Percentiles rank a stretch among this genome's conserved stretches.
Conservation (phyloP, 2,113 vertebrate species). For the Euleptes europaea region DNA sequence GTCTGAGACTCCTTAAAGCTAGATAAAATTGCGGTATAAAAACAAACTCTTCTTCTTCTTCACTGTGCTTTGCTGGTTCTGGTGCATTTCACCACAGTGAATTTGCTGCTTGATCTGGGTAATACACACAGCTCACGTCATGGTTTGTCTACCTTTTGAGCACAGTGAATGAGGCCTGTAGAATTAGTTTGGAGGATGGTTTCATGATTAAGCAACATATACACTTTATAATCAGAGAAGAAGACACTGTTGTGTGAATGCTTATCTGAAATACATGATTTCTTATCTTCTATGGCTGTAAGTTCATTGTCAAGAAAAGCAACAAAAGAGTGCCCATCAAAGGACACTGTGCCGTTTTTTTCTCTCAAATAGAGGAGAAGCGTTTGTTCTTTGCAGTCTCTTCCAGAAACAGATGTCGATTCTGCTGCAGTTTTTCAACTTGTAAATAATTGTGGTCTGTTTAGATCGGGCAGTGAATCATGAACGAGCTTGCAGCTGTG, state of each 20-base stretch:
- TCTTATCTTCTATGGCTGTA: constrained; percentile 14
- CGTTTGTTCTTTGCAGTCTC: constrained; percentile 57
- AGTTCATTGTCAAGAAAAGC: constrained; percentile 24
- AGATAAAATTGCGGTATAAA: no score
- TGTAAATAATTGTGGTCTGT: constrained; percentile 69
- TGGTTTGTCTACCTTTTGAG: no score
- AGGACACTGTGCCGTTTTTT: constrained; percentile 49
- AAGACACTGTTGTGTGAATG: neutral
- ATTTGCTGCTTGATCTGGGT: neutral
- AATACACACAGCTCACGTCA: no score
- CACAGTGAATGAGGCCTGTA: no score
- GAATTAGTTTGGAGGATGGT: neutral
- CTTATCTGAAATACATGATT: constrained; percentile 16
- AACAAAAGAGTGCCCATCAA: constrained; percentile 45
- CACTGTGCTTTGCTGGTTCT: no score
- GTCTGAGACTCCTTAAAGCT: no score
- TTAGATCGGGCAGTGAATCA: constrained; percentile 53
- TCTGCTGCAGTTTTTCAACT: constrained; percentile 61
- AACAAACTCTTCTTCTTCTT: no score
- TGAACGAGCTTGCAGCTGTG: constrained; percentile 55
- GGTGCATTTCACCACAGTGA: neutral
- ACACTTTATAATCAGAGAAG: neutral
- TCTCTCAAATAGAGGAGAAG: constrained; percentile 38
- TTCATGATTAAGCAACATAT: neutral
- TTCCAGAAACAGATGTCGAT: constrained; percentile 68